Percentiles rank a stretch among this genome's conserved stretches.
Evolutionary conservation across 2,888 invertebrate genomes (phyloP).

Genomic region (Gari tellinella): DNA sequence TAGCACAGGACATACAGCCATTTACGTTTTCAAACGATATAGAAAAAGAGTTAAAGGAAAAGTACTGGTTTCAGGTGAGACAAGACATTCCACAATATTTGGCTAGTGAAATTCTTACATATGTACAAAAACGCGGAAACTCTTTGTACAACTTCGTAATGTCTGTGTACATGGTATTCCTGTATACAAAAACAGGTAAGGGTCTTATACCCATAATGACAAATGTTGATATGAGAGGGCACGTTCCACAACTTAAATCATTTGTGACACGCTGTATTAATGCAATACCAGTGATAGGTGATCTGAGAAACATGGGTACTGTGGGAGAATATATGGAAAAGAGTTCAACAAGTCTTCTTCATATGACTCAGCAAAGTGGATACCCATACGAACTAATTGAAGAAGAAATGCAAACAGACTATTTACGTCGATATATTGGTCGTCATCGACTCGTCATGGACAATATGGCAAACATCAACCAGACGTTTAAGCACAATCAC

Average conservation of each 20-base stretch:
- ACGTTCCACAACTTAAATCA: slow-evolving; percentile 34
- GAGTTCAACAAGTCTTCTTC: slow-evolving; percentile 19
- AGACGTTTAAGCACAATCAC: slow-evolving; percentile 25
- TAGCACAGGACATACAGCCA: slow-evolving; percentile 26
- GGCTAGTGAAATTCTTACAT: slow-evolving; percentile 11
- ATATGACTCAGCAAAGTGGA: slow-evolving; percentile 32
- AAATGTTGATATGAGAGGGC: slow-evolving; percentile 41
- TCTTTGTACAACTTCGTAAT: slow-evolving; percentile 40
- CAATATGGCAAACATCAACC: slow-evolving; percentile 34
- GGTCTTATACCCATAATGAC: slow-evolving; percentile 37
- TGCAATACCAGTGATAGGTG: slow-evolving; percentile 38
- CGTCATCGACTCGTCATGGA: slow-evolving; percentile 45
- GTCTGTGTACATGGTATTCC: slow-evolving; percentile 21
- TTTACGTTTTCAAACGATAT: slow-evolving; percentile 21
- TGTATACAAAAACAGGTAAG: slow-evolving; percentile 13
- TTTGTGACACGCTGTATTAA: slow-evolving; percentile 39
- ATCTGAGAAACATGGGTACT: slow-evolving; percentile 16
- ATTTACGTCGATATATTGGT: slow-evolving; percentile 17
- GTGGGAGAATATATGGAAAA: slow-evolving; percentile 24
- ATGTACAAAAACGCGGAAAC: slow-evolving; percentile 12
- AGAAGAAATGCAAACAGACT: slow-evolving; percentile 30
- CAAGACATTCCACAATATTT: slow-evolving; percentile 19
- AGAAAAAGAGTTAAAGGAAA: slow-evolving; percentile 13
- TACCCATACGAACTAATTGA: slow-evolving; percentile 36
- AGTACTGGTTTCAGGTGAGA: slow-evolving; percentile 13